A percentile compares a stretch with the other conserved stretches of the same genome.
Conservation (phyloP, 2,113 vertebrate species). For the Diglossa brunneiventris region DNA sequence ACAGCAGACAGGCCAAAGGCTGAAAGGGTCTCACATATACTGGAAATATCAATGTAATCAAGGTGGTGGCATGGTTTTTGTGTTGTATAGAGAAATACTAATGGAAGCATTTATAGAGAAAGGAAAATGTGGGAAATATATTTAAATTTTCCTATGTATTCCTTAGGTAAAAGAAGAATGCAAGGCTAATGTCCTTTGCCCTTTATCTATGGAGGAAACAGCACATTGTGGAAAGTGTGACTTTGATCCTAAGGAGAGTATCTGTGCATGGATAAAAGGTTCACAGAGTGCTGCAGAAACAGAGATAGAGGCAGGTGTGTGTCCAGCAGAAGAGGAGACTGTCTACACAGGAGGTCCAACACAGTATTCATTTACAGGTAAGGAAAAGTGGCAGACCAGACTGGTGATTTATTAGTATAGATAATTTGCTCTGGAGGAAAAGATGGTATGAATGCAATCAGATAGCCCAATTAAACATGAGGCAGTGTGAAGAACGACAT, state of each 20-base stretch:
- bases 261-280: constrained; percentile 75
- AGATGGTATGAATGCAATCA: not conserved
- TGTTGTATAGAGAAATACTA: not conserved
- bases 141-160: not conserved
- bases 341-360: constrained; percentile 74
- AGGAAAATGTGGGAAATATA: not conserved
- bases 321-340: constrained; percentile 76
- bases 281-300: not conserved
- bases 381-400: not conserved
- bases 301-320: constrained; percentile 42
- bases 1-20: not conserved
- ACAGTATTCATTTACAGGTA: constrained; percentile 82
- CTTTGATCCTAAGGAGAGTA: constrained; percentile 74
- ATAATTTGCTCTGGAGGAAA: not conserved
- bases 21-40: not conserved
- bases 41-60: not conserved
- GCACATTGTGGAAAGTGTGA: constrained; percentile 84
- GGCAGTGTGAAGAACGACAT: not conserved
- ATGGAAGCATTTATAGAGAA: not conserved
- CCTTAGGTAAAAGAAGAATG: constrained; percentile 74
- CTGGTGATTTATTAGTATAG: not conserved
- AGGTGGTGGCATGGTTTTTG: not conserved
- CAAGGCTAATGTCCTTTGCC: constrained; percentile 77
- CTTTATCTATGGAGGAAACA: constrained; percentile 65
- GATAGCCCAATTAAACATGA: not conserved